Base-by-base conservation (phyloP, 2,888 invertebrate genomes). In the Himalopsyche tibetana region DNA sequence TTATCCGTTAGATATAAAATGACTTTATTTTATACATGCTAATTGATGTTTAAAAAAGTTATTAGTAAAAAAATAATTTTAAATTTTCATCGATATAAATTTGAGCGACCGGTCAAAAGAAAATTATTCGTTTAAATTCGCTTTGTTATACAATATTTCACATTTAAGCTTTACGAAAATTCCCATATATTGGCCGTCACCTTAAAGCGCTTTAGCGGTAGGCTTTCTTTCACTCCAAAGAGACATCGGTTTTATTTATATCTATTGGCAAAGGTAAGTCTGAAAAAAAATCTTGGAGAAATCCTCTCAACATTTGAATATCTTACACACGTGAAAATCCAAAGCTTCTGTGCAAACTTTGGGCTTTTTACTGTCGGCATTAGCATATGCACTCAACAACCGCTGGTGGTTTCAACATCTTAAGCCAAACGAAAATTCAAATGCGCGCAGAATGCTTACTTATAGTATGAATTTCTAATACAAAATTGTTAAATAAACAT, bases 331-430 rank as follows among this genome's bases (percentile, higher is more conserved):
- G 82, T 56, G 80, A 88, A 86, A 87, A 86, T 86, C 87, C 86
- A 86, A 88, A 88, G 87, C 88, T 87, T 86, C 84, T 87, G 86
- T 82, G 87, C 85, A 87, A 88, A 87, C 88, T 88, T 87, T 87
- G 81, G 85, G 84, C 83, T 86, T 86, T 74, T 69, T 86, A 80
- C 63, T 38, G 69, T 79, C 15, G n/a, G 85, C 80, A 87, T 88
- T 88, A 86, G 88, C 88, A 88, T 88, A 82, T 86, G 82, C 88
- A 84, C 84, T 84, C 83, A 55, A 74, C 42, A 19, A 19, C 51
- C 28, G 36, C 51, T 74, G 15, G 84, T 74, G 69, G 69, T 42
- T 63, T 69, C 74, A 63, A 28, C 40, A 74, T 84, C 84, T 84
- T 84, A 84, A 84, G 84, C 84, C 84, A 40, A 74, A 74, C 69